Conservation (phyloP, 2,113 vertebrate species). For the Menura novaehollandiae region DNA sequence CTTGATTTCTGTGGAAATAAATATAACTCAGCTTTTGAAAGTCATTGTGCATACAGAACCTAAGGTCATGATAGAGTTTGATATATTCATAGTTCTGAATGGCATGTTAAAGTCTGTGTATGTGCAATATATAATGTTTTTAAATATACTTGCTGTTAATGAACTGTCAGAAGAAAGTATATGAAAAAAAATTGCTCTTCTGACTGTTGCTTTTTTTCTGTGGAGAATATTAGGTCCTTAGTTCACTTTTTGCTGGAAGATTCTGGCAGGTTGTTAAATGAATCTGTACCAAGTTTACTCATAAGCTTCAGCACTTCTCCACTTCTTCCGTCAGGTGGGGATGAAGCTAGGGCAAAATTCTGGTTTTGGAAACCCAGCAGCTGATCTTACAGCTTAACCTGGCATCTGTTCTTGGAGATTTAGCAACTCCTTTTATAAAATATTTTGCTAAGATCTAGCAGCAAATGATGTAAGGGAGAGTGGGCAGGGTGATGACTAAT, state of each 20-base stretch:
- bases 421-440: background rate
- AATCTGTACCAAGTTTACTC: background rate
- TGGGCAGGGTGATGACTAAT: background rate
- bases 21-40: background rate
- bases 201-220: background rate
- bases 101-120: background rate
- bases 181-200: background rate
- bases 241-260: slow-evolving; percentile 9
- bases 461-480: background rate
- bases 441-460: background rate
- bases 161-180: background rate
- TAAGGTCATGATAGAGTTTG: background rate
- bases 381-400: background rate
- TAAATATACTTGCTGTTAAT: background rate
- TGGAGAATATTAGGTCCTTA: background rate
- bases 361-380: background rate
- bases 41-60: background rate
- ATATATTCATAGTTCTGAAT: background rate
- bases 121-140: background rate
- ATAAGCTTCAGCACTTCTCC: background rate
- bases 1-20: background rate
- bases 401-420: background rate
- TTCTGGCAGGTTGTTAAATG: background rate
- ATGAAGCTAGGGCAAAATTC: background rate
- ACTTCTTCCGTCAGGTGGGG: background rate